Evolutionary conservation across 2,797 vertebrate genomes (phyloP).

Genomic region (Hippoglossus hippoglossus): DNA sequence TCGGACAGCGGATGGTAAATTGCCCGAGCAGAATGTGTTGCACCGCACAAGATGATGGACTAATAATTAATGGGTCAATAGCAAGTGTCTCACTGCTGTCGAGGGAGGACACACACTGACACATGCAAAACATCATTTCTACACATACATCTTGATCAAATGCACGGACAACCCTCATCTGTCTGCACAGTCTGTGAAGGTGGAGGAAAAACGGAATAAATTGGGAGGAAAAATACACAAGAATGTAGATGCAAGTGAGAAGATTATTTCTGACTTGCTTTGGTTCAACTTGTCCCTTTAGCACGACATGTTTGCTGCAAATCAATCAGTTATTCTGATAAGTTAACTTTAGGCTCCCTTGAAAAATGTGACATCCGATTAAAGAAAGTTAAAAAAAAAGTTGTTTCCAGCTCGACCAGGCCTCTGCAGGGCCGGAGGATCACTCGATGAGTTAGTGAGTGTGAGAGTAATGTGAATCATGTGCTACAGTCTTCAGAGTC

Average conservation of each 20-base stretch:
- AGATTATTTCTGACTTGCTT: not conserved
- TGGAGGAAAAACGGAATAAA: not conserved
- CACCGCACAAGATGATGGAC: conserved; percentile 32
- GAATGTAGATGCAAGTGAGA: not conserved
- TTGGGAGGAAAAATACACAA: too few species aligned
- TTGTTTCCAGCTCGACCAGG: too few species aligned
- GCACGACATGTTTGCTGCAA: too few species aligned
- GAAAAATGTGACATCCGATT: not conserved
- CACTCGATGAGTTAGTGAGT: not conserved
- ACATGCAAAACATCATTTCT: conserved; percentile 13
- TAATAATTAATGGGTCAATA: conserved; percentile 52
- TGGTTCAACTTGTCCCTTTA: too few species aligned
- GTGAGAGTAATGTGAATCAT: not conserved
- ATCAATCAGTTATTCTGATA: too few species aligned
- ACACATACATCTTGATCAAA: conserved; percentile 16
- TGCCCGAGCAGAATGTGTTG: not conserved
- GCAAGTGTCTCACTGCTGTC: conserved; percentile 12
- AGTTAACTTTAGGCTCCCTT: not conserved
- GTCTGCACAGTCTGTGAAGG: not conserved
- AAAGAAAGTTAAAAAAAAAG: too few species aligned
- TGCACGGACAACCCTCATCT: not conserved
- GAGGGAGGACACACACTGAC: not conserved
- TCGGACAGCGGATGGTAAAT: conserved; percentile 27
- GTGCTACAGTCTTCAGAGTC: not conserved
- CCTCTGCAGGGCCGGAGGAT: not conserved